These are phyloP conservation scores for Erethizon dorsatum DNA, from an alignment of 2,797 vertebrate species.

Conservation along the genomic window DNA sequence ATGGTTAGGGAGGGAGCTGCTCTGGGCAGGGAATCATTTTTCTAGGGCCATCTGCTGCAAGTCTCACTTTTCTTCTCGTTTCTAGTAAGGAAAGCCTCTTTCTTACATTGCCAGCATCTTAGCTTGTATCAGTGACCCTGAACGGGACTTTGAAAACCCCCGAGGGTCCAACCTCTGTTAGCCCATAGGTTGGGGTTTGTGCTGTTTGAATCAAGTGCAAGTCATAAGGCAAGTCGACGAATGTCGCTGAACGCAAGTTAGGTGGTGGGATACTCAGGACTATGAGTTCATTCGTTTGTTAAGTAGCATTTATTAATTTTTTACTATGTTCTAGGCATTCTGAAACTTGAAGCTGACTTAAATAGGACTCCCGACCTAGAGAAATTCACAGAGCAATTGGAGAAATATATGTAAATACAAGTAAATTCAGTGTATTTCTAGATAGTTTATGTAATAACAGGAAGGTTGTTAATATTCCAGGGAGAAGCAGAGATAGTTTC, in stretches of 20 bases:
- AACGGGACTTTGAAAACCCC: neutral
- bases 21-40: neutral
- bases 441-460: neutral
- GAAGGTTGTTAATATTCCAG: neutral
- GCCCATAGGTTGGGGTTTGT: neutral
- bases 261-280: neutral
- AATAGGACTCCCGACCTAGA: neutral
- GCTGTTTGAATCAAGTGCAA: slow-evolving; percentile 56
- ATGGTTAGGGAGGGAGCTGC: neutral
- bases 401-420: neutral
- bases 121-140: neutral
- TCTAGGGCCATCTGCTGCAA: neutral
- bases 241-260: neutral
- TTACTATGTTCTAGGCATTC: neutral
- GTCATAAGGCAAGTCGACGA: neutral
- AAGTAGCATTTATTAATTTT: neutral
- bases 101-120: neutral
- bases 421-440: neutral
- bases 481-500: neutral
- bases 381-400: neutral
- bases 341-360: neutral
- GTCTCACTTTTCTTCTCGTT: neutral
- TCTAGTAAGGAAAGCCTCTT: neutral
- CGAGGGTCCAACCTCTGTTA: neutral
- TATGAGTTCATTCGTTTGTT: neutral